These are phyloP conservation scores for Cinclus cinclus DNA, from an alignment of 2,113 vertebrate species.

Conservation along the genomic window DNA sequence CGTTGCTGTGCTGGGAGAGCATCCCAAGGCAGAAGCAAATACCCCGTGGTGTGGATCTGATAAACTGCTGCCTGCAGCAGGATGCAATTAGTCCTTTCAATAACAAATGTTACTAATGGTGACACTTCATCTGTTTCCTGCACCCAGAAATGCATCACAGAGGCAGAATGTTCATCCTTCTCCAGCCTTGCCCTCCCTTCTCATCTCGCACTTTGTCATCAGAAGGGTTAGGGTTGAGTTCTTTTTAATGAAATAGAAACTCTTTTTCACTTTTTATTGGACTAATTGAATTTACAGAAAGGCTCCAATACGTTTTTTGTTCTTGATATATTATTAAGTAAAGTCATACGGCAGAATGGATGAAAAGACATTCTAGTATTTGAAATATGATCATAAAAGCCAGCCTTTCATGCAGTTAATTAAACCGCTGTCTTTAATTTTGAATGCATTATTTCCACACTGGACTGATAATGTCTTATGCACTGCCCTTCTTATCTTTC, in stretches of 20 bases:
- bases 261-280: conserved; percentile 76
- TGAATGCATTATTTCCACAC: conserved; percentile 66
- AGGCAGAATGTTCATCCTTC: conserved; percentile 16
- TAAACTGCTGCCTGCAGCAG: neutral
- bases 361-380: conserved; percentile 65
- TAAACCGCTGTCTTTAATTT: conserved; percentile 75
- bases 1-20: neutral
- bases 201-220: conserved; percentile 47
- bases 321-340: conserved; percentile 74
- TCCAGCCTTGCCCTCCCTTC: neutral
- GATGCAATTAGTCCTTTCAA: conserved; percentile 42
- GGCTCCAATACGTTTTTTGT: conserved; percentile 66
- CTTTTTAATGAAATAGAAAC: conserved; percentile 75
- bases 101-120: conserved; percentile 39
- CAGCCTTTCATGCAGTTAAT: conserved; percentile 77
- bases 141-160: conserved; percentile 31
- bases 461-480: conserved; percentile 63
- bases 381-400: conserved; percentile 74
- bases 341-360: conserved; percentile 69
- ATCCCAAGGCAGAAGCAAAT: neutral
- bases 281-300: conserved; percentile 80
- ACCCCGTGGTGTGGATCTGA: neutral
- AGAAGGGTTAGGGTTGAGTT: conserved; percentile 53
- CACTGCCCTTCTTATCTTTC: conserved; percentile 64
- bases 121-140: conserved; percentile 39